phyloP scores from a whole-genome alignment of 2,888 invertebrate genomes.

The Drosophila villosipedis region DNA sequence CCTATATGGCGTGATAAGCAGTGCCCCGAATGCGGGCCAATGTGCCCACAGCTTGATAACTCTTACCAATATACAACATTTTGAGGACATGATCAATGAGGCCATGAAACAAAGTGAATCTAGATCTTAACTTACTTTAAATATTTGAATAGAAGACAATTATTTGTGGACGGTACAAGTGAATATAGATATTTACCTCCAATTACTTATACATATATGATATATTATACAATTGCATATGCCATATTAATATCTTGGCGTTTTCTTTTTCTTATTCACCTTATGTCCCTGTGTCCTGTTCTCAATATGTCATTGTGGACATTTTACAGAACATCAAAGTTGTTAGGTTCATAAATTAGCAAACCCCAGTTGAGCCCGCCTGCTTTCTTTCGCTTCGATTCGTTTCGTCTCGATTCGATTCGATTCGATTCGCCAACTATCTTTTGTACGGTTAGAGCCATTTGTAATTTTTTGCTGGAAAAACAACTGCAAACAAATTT shows the following conservation, averaged over 20 bases:
- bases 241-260: conserved; percentile 1
- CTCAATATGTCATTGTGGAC: conserved; percentile 70
- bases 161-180: neutral
- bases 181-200: neutral
- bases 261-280: neutral
- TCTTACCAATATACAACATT: conserved; percentile 69
- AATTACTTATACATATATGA: neutral
- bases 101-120: conserved; percentile 36
- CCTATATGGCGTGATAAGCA: conserved; percentile 67
- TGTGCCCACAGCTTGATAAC: conserved; percentile 66
- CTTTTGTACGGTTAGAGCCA: conserved; percentile 48
- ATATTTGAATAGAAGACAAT: neutral
- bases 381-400: conserved; percentile 10
- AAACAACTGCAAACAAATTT: conserved; percentile 78
- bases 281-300: conserved; percentile 2
- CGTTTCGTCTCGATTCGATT: conserved; percentile 11
- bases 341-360: conserved; percentile 69
- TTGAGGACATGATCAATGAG: conserved; percentile 32
- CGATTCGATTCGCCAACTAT: conserved; percentile 29
- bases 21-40: conserved; percentile 68
- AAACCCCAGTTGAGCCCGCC: conserved; percentile 24
- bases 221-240: neutral
- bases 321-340: conserved; percentile 75
- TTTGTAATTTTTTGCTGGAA: conserved; percentile 69
- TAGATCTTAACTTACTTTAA: conserved; percentile 37